phyloP scores from a whole-genome alignment of 2,888 invertebrate species.

The Autographa pulchrina region DNA sequence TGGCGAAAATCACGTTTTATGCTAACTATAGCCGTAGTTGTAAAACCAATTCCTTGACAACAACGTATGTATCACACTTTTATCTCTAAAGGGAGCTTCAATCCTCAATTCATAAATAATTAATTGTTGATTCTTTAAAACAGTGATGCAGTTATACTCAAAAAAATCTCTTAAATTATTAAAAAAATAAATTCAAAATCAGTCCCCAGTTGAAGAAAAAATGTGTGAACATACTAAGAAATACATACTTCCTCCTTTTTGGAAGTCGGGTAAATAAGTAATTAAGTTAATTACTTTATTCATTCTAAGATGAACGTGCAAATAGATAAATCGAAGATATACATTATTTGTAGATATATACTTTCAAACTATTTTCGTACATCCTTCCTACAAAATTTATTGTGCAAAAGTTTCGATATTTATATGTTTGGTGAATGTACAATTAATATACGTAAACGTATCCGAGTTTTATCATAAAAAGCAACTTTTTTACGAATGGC shows the following conservation, averaged over 20 bases:
- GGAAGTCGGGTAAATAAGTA: no score
- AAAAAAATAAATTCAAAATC: no score
- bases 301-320: neutral
- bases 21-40: neutral
- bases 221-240: no score
- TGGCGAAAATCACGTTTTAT: neutral
- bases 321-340: neutral
- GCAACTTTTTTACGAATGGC: neutral
- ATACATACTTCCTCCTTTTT: no score
- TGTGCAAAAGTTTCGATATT: neutral
- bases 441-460: slow-evolving; percentile 8
- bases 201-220: no score
- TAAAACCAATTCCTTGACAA: no score
- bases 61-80: no score
- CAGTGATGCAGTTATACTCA: no score
- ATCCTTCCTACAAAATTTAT: slow-evolving; percentile 4
- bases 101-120: no score
- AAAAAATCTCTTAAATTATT: no score
- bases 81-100: no score
- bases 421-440: slow-evolving; percentile 8
- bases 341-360: neutral
- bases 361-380: neutral
- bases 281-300: neutral
- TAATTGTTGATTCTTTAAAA: no score
- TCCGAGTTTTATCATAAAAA: slow-evolving; percentile 10